These are phyloP conservation scores for Drosophila pegasa DNA, from an alignment of 2,888 invertebrate species.

Conservation along the genomic window DNA sequence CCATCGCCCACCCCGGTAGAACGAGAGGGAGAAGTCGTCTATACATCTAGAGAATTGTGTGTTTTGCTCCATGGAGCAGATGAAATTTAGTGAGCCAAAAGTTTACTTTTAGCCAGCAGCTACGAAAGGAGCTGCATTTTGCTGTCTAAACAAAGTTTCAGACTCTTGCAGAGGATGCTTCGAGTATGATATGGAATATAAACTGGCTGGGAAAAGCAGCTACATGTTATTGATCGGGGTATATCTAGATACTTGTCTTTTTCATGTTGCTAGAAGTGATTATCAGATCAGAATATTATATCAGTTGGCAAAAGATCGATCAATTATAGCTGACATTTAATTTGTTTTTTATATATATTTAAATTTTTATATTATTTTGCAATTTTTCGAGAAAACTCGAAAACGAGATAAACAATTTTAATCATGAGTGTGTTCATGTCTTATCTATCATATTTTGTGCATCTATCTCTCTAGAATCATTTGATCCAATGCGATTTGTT, in stretches of 20 bases:
- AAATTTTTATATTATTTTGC: no score
- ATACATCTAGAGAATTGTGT: slow-evolving; percentile 3
- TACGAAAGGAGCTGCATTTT: slow-evolving; percentile 2
- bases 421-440: no score
- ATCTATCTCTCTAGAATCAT: no score
- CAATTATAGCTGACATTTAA: no score
- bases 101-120: slow-evolving; percentile 12
- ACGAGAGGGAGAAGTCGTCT: not conserved
- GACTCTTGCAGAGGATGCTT: not conserved
- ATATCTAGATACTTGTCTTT: no score
- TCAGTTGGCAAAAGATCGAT: no score
- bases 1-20: slow-evolving; percentile 30
- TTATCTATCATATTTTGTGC: no score
- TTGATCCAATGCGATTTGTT: no score
- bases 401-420: no score
- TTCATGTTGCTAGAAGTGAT: not conserved
- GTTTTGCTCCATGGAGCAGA: slow-evolving; percentile 47
- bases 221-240: not conserved
- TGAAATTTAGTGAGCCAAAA: slow-evolving; percentile 46
- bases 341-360: no score
- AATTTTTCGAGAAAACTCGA: no score
- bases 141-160: not conserved
- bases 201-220: not conserved
- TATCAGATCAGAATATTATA: not conserved
- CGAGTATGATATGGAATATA: not conserved